phyloP scores from a whole-genome alignment of 2,888 invertebrate species.

The Pollenia griseotomentosa region DNA sequence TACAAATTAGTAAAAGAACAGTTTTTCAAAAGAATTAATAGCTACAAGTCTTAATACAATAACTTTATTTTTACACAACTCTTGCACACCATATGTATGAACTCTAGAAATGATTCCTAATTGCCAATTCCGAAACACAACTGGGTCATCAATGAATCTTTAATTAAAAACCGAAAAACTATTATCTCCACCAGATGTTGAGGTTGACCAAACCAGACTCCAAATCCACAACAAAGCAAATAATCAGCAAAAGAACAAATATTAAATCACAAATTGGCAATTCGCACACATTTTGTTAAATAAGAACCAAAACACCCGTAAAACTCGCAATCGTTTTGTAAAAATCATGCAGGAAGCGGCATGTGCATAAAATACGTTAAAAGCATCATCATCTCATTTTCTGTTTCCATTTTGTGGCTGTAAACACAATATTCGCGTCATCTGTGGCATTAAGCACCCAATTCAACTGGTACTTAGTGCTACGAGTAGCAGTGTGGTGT shows the following conservation, averaged over 20 bases:
- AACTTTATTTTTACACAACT: not conserved
- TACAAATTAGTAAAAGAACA: too few relatives aligned
- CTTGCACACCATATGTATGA: constrained; percentile 6
- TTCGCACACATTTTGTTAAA: constrained; percentile 37
- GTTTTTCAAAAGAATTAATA: too few relatives aligned
- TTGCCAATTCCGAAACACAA: constrained; percentile 36
- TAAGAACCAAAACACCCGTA: constrained; percentile 40
- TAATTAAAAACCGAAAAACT: constrained; percentile 61
- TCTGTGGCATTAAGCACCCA: constrained; percentile 53
- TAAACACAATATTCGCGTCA: constrained; percentile 61
- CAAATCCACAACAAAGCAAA: not conserved
- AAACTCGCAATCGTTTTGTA: constrained; percentile 29
- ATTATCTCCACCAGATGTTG: constrained; percentile 63
- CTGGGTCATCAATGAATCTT: constrained; percentile 70
- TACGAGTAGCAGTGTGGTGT: not conserved
- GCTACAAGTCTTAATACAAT: too few relatives aligned
- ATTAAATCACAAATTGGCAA: constrained; percentile 65
- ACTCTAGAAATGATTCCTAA: constrained; percentile 16
- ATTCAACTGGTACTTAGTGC: not conserved
- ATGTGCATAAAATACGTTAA: constrained; percentile 69
- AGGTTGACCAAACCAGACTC: constrained; percentile 22
- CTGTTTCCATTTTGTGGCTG: not conserved
- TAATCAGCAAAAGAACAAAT: not conserved
- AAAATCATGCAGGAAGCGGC: constrained; percentile 55
- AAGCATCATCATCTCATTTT: constrained; percentile 55